phyloP scores from a whole-genome alignment of 37 sponge, comb jelly and placozoan genomes.

The Oscarella lobularis region DNA sequence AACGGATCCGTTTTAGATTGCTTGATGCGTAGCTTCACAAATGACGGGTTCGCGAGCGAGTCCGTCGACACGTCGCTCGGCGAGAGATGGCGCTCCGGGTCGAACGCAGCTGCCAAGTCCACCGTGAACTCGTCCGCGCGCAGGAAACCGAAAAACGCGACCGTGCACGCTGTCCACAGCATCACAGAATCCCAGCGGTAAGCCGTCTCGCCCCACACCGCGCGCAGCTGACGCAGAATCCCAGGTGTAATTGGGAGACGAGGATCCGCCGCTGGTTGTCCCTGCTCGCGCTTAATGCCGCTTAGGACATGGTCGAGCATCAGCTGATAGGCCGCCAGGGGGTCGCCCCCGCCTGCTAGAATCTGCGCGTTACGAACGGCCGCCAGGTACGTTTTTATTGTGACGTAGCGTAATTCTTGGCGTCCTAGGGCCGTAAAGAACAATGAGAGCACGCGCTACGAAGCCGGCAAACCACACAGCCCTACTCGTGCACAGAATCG shows the following conservation, averaged over 20 bases:
- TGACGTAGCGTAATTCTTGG: conserved; percentile 14
- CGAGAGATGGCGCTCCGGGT: conserved; percentile 6
- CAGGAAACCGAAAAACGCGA: conserved; percentile 14
- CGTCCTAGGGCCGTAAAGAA: conserved; percentile 18
- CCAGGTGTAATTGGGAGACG: conserved; percentile 32
- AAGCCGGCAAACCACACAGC: conserved; percentile 22
- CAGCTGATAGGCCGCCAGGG: conserved; percentile 10
- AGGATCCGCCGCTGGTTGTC: conserved; percentile 7
- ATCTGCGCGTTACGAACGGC: conserved; percentile 29
- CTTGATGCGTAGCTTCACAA: neutral
- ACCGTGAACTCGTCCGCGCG: conserved; percentile 5
- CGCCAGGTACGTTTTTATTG: conserved; percentile 41
- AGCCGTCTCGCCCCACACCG: neutral
- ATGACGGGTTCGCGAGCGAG: neutral
- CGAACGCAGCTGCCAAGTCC: too few species aligned
- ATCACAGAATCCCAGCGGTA: neutral
- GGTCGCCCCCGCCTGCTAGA: conserved; percentile 12
- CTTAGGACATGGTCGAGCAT: too few species aligned
- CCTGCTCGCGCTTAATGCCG: conserved; percentile 19
- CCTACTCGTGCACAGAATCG: conserved; percentile 21
- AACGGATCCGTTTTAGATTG: conserved; percentile 20
- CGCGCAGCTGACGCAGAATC: conserved; percentile 6
- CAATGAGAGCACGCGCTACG: conserved; percentile 16
- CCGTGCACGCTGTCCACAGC: conserved; percentile 13
- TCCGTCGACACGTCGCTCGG: neutral